Evolutionary conservation across 2,888 invertebrate genomes (phyloP).

Genomic region (Oxystoma pomonae): DNA sequence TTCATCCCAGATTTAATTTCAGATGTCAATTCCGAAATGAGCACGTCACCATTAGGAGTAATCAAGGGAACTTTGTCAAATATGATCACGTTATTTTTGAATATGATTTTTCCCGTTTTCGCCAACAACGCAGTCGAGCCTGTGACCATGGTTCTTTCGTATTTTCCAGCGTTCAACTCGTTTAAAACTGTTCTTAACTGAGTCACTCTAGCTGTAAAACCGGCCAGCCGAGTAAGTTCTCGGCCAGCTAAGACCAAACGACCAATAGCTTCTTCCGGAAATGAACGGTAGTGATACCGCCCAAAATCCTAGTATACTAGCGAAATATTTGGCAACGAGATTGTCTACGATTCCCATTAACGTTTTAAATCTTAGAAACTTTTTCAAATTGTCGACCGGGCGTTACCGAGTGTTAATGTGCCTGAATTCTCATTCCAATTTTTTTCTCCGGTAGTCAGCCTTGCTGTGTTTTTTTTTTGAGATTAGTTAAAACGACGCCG

Average conservation of each 20-base stretch:
- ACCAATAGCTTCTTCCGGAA: too few relatives aligned
- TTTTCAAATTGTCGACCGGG: conserved; percentile 77
- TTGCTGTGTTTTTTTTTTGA: conserved; percentile 80
- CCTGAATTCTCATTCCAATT: conserved; percentile 95
- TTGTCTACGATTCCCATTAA: conserved; percentile 94
- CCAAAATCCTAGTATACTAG: conserved; percentile 91
- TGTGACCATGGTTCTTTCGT: conserved; percentile 64
- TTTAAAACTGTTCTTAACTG: conserved; percentile 80
- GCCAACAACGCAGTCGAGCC: conserved; percentile 51
- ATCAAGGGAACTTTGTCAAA: conserved; percentile 93
- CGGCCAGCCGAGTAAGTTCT: conserved; percentile 90
- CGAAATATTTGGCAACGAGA: conserved; percentile 93
- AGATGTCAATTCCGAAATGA: conserved; percentile 83
- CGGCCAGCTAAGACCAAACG: conserved; percentile 95
- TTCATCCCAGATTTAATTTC: conserved; percentile 89
- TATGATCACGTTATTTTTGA: conserved; percentile 83
- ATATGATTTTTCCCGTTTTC: conserved; percentile 74
- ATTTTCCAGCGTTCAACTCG: conserved; percentile 74
- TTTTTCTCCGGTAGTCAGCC: conserved; percentile 85
- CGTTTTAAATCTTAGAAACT: conserved; percentile 84
- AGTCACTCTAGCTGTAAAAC: conserved; percentile 90
- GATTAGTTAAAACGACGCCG: too few relatives aligned
- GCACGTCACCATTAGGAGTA: conserved; percentile 95
- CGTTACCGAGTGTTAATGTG: conserved; percentile 95
- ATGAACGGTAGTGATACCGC: too few relatives aligned